These are phyloP conservation scores for Actinernus sp. DNA, from an alignment of 92 coral and sea anemone species.

Conservation along the genomic window DNA sequence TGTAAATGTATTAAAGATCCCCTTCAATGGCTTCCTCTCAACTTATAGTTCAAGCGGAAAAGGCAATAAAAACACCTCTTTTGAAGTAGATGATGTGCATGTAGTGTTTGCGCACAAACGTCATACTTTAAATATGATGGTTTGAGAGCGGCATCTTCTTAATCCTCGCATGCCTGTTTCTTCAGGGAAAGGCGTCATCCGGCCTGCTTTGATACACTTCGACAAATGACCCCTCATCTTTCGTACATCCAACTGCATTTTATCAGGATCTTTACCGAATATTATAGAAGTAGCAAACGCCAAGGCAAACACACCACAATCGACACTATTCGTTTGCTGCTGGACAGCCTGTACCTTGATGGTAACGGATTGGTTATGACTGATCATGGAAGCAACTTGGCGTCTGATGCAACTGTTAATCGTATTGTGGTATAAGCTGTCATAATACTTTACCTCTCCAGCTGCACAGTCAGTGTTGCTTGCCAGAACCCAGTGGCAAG, in stretches of 20 bases:
- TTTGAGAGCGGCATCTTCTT: no score
- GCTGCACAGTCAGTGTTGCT: slow-evolving; percentile 30
- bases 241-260: neutral
- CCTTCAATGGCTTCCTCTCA: no score
- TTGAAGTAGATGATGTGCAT: no score
- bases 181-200: slow-evolving; percentile 17
- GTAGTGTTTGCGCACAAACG: no score
- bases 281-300: slow-evolving; percentile 47
- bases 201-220: slow-evolving; percentile 1
- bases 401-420: slow-evolving; percentile 12
- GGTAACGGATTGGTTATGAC: slow-evolving; percentile 10
- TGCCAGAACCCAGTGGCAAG: slow-evolving; percentile 54
- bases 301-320: slow-evolving; percentile 72
- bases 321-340: slow-evolving; percentile 48
- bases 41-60: no score
- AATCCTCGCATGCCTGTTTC: no score
- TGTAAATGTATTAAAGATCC: no score
- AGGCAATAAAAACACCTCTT: no score
- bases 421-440: slow-evolving; percentile 27
- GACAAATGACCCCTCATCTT: slow-evolving; percentile 21
- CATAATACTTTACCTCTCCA: slow-evolving; percentile 30
- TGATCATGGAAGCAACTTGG: slow-evolving; percentile 37
- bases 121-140: no score
- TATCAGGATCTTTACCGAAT: slow-evolving; percentile 36
- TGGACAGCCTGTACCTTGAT: slow-evolving; percentile 38